Percentiles rank a stretch among this genome's conserved stretches.
These are phyloP conservation scores for Pogonocherus hispidulus DNA, from an alignment of 2,888 invertebrate genomes.

Conservation along the genomic window DNA sequence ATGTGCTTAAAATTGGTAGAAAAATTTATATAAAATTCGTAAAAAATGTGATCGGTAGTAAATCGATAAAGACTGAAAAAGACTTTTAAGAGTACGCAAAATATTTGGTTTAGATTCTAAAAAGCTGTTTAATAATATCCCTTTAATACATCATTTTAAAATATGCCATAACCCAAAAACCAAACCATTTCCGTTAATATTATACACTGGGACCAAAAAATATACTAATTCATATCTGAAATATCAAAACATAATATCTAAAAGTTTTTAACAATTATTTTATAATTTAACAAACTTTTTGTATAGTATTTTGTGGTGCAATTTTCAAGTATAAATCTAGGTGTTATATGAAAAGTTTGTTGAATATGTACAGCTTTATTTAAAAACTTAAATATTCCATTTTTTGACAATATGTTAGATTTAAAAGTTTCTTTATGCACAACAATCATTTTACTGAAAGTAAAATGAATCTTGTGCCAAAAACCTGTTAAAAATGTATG, in stretches of 20 bases:
- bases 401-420: conserved; percentile 69
- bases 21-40: conserved; percentile 41
- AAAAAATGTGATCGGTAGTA: conserved; percentile 65
- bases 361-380: conserved; percentile 50
- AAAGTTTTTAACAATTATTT: conserved; percentile 46
- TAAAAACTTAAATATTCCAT: conserved; percentile 64
- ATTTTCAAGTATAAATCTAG: conserved; percentile 50
- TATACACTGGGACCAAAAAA: conserved; percentile 68
- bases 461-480: conserved; percentile 52
- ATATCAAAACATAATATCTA: conserved; percentile 64
- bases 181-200: conserved; percentile 46
- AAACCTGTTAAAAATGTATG: conserved; percentile 26
- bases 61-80: conserved; percentile 66
- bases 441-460: conserved; percentile 46
- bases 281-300: conserved; percentile 44
- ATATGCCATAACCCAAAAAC: conserved; percentile 63
- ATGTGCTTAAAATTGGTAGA: conserved; percentile 54
- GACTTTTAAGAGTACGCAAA: conserved; percentile 53
- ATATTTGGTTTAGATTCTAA: conserved; percentile 43
- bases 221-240: conserved; percentile 66
- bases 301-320: conserved; percentile 50
- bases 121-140: conserved; percentile 15
- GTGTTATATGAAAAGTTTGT: conserved; percentile 50
- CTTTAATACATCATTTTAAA: conserved; percentile 50
- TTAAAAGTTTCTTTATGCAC: conserved; percentile 47